phyloP scores from a whole-genome alignment of 2,113 vertebrate species.

The Xiphias gladius region DNA sequence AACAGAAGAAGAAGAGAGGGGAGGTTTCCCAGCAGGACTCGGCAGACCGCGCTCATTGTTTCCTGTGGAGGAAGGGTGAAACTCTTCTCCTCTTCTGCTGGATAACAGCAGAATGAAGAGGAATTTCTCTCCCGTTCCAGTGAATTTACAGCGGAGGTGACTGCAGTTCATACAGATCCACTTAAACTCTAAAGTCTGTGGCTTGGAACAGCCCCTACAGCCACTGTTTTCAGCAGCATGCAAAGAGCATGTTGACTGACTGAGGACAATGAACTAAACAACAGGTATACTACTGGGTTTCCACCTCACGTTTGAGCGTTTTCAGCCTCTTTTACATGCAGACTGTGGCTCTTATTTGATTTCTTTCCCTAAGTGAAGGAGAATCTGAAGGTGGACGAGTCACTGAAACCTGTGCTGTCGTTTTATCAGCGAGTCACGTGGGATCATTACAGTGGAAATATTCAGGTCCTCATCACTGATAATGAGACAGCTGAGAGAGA shows the following conservation, averaged over 20 bases:
- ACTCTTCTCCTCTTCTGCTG: background rate
- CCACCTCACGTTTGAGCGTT: too few species aligned
- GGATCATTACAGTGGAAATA: background rate
- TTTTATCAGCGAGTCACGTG: background rate
- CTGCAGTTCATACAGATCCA: background rate
- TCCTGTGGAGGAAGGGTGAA: background rate
- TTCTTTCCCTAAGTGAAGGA: background rate
- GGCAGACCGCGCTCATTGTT: background rate
- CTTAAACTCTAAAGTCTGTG: too few species aligned
- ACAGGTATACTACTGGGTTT: too few species aligned
- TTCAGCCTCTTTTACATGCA: background rate
- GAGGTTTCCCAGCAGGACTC: background rate
- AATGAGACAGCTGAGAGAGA: conserved; percentile 13
- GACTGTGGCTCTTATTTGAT: background rate
- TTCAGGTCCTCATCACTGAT: background rate
- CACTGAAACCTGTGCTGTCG: background rate
- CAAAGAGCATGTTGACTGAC: too few species aligned
- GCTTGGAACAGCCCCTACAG: too few species aligned
- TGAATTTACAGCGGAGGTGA: background rate
- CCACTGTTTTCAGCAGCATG: too few species aligned
- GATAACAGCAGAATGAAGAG: background rate
- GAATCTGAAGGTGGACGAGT: background rate
- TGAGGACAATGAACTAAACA: too few species aligned
- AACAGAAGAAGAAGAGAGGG: background rate
- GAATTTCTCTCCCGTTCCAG: background rate